phyloP scores from a whole-genome alignment of 2,888 invertebrate genomes.

The Strigamia maritima region DNA sequence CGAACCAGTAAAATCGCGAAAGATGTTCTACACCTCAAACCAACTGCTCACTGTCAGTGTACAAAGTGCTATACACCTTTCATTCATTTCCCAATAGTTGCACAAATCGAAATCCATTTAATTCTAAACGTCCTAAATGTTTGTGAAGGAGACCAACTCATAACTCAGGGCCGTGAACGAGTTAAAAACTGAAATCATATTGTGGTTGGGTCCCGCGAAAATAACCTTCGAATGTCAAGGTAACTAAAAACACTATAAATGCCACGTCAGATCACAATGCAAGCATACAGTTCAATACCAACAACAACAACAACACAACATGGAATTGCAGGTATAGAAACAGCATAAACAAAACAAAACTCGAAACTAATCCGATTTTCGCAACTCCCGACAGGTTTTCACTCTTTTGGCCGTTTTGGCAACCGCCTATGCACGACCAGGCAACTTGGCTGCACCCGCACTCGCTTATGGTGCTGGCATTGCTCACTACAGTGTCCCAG shows the following conservation, averaged over 20 bases:
- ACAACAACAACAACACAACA: background rate
- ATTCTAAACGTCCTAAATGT: background rate
- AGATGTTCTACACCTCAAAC: too few species aligned
- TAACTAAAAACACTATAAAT: background rate
- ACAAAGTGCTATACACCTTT: too few species aligned
- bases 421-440: background rate
- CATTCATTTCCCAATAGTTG: too few species aligned
- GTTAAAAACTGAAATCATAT: background rate
- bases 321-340: background rate
- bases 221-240: background rate
- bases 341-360: background rate
- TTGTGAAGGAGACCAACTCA: background rate
- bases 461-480: background rate
- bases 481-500: background rate
- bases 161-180: background rate
- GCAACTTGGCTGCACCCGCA: background rate
- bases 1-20: too few species aligned
- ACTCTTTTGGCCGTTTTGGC: conserved; percentile 8
- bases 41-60: too few species aligned
- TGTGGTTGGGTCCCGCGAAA: background rate
- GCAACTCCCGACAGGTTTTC: background rate
- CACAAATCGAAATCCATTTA: too few species aligned
- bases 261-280: background rate
- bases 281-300: background rate
- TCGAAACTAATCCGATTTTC: background rate